A percentile compares a stretch with the other conserved stretches of the same genome.
These are phyloP conservation scores for Theonella swinhoei DNA, from an alignment of 37 sponge, comb jelly and placozoan genomes.

Conservation along the genomic window DNA sequence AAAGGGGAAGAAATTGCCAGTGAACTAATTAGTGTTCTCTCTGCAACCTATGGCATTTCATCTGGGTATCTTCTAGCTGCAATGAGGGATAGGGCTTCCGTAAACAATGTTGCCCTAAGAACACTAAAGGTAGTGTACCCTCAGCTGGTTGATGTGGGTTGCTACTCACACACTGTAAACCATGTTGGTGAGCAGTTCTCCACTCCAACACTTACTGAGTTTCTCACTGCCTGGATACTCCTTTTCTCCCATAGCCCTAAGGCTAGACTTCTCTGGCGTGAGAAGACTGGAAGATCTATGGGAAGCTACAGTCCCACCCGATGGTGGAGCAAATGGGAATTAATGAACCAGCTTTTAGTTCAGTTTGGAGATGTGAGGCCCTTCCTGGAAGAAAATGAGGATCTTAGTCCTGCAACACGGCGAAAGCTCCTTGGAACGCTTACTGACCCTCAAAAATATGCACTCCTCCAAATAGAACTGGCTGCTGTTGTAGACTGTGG, in stretches of 20 bases:
- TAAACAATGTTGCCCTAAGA: too few relatives aligned
- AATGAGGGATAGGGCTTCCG: too few relatives aligned
- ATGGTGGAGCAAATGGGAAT: constrained; percentile 54
- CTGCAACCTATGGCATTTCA: too few relatives aligned
- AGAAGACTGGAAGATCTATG: constrained; percentile 41
- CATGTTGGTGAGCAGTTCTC: too few relatives aligned
- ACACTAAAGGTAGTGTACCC: too few relatives aligned
- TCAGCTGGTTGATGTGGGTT: too few relatives aligned
- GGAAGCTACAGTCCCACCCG: constrained; percentile 42
- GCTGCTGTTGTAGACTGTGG: constrained; percentile 34
- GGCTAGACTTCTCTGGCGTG: constrained; percentile 26
- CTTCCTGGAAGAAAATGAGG: constrained; percentile 22
- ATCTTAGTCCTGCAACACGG: constrained; percentile 19
- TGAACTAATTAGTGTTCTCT: too few relatives aligned
- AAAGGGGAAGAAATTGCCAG: too few relatives aligned
- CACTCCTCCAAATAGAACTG: constrained; percentile 17
- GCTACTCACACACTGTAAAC: too few relatives aligned
- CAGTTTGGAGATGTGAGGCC: constrained; percentile 51
- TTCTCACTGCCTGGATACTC: too few relatives aligned
- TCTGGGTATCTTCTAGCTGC: too few relatives aligned
- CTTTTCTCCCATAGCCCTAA: constrained; percentile 61
- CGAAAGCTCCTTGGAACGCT: constrained; percentile 32
- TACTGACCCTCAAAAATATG: constrained; percentile 9
- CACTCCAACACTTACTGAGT: too few relatives aligned
- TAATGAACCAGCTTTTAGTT: constrained; percentile 6